These are phyloP conservation scores for Sinotaia quadrata DNA, from an alignment of 2,888 invertebrate genomes.

Conservation along the genomic window DNA sequence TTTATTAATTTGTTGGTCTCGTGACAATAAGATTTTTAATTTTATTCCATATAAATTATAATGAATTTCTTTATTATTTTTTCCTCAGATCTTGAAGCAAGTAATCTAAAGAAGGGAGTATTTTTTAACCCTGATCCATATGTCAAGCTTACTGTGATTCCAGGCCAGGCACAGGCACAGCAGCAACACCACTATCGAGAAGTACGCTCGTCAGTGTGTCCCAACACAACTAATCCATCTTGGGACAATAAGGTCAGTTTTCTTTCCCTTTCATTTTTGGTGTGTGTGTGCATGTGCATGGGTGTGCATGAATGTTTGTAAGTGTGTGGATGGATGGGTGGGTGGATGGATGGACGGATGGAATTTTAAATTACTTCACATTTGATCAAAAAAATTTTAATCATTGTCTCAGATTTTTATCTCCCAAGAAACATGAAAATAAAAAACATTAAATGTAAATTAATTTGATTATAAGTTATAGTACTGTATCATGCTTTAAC, in stretches of 20 bases:
- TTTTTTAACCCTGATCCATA: constrained; percentile 75
- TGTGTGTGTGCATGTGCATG: neutral
- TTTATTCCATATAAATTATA: no score
- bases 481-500: no score
- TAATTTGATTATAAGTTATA: no score
- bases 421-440: no score
- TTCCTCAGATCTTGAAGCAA: constrained; percentile 70
- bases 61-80: no score
- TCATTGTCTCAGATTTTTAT: no score
- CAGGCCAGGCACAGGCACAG: constrained; percentile 56
- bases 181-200: constrained; percentile 71
- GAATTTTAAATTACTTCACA: no score
- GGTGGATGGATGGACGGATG: neutral
- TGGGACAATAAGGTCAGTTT: constrained; percentile 66
- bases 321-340: neutral
- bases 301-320: neutral
- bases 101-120: constrained; percentile 73
- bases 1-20: no score
- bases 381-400: no score
- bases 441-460: no score
- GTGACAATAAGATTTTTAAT: no score
- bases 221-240: constrained; percentile 71
- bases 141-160: constrained; percentile 72
- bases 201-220: constrained; percentile 65
- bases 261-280: neutral